Evolutionary conservation across 2,888 invertebrate species (phyloP).

Genomic region (Carabus problematicus): DNA sequence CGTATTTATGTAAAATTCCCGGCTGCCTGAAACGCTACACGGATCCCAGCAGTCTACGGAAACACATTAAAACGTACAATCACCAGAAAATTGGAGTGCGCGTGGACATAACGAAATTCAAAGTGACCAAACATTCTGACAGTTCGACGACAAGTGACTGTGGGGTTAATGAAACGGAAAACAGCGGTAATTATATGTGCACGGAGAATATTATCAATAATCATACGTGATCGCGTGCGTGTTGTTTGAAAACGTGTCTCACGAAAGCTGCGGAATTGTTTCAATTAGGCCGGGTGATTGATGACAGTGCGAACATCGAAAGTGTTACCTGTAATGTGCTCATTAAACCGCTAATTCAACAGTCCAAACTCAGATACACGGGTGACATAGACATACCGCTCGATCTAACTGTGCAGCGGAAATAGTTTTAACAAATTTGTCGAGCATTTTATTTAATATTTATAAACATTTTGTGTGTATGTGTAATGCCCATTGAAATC

Average conservation of each 20-base stretch:
- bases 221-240: constrained; percentile 47
- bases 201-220: constrained; percentile 35
- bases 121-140: too few relatives aligned
- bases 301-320: constrained; percentile 43
- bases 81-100: too few relatives aligned
- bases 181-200: too few relatives aligned
- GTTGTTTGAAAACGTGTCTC: constrained; percentile 47
- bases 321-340: constrained; percentile 27
- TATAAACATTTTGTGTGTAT: too few relatives aligned
- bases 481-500: too few relatives aligned
- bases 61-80: constrained; percentile 92
- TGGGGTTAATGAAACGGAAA: too few relatives aligned
- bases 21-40: constrained; percentile 93
- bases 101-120: not conserved
- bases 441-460: too few relatives aligned
- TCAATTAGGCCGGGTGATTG: constrained; percentile 51
- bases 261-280: constrained; percentile 48
- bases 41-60: constrained; percentile 90
- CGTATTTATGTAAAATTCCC: constrained; percentile 88
- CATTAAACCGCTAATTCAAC: constrained; percentile 34
- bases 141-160: too few relatives aligned
- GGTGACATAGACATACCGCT: constrained; percentile 64
- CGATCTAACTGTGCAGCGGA: constrained; percentile 68
- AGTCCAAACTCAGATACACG: constrained; percentile 38
- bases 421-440: too few relatives aligned